phyloP scores from a whole-genome alignment of 2,797 vertebrate species.

The Champsocephalus esox region DNA sequence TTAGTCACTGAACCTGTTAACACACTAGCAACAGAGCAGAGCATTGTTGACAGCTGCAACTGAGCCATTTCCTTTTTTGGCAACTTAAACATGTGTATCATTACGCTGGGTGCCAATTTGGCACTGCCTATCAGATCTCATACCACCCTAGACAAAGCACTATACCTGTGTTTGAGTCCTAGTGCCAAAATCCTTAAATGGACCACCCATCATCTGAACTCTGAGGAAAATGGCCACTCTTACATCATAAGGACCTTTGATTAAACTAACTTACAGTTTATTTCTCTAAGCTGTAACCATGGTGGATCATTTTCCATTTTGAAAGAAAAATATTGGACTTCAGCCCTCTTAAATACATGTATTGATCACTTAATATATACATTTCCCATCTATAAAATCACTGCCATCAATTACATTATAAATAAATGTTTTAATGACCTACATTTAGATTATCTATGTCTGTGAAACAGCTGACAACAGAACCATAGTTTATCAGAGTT shows the following conservation, averaged over 20 bases:
- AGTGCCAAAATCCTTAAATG: background rate
- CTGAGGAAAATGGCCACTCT: background rate
- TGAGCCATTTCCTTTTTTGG: constrained; percentile 7
- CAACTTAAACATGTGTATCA: constrained; percentile 34
- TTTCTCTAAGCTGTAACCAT: background rate
- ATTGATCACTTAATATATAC: constrained; percentile 29
- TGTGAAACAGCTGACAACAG: constrained; percentile 61
- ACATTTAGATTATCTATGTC: constrained; percentile 27
- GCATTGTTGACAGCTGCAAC: constrained; percentile 18
- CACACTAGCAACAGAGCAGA: constrained; percentile 19
- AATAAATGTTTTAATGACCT: background rate
- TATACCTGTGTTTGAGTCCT: constrained; percentile 10
- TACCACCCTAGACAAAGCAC: constrained; percentile 12
- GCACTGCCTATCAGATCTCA: background rate
- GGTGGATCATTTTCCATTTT: background rate
- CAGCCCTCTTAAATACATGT: constrained; percentile 12
- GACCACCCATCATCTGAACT: background rate
- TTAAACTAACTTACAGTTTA: background rate
- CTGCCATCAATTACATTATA: constrained; percentile 8
- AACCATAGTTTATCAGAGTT: constrained; percentile 56
- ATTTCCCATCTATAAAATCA: constrained; percentile 18
- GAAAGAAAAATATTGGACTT: background rate
- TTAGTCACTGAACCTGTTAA: constrained; percentile 21
- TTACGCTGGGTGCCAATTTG: constrained; percentile 12
- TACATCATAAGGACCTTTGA: background rate